Base-by-base conservation (phyloP, 2,888 invertebrate species). In the Sthenelais limicola region DNA sequence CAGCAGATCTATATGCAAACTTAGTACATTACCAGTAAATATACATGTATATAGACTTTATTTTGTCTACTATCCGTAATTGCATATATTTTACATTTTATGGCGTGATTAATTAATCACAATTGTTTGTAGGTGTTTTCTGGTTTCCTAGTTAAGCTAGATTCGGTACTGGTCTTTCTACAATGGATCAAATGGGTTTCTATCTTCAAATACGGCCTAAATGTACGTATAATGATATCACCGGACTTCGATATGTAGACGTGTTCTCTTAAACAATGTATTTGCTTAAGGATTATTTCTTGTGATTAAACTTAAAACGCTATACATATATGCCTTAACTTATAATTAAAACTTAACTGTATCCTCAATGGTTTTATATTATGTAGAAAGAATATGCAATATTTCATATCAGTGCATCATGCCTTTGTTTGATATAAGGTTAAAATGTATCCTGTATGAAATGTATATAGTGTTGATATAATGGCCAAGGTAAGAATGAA, bases 171-270 rank as follows among this genome's bases (percentile, higher is more conserved):
- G 1, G 78, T 76, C n/a, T 83, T 82, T 81, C 78, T 86, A 15
- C 76, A 78, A 18, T 86, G 86, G 86, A 74, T 85, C 28, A 82
- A 85, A 56, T 85, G 81, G 76, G 33, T 84, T 54, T 85, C 85
- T 74, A 81, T 86, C 32, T 84, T 86, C 74, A 78, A 83, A 75
- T 86, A 83, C 76, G 56, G 54, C 1, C 15, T 70, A 24, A 70
- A 70, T 24, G 68, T 68, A 51, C 26, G 68, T 28, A 7, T 51
- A 51, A 9, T 9, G 9, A 51, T 18, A 21, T 51, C 7, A 24
- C 52, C 21, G 7, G n/a, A 9, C 24, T n/a, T 52, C 9, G 52
- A 52, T n/a, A 24, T 52, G 9, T 21, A 24, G 9, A 52, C 21
- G 15, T 9, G 9, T 9, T n/a, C 9, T 24, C n/a, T 9, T 15